Evolutionary conservation across 1,140 invertebrate species (phyloP), one percentile per base, ranked within the genome.

Genomic region (Adelges cooleyi): DNA sequence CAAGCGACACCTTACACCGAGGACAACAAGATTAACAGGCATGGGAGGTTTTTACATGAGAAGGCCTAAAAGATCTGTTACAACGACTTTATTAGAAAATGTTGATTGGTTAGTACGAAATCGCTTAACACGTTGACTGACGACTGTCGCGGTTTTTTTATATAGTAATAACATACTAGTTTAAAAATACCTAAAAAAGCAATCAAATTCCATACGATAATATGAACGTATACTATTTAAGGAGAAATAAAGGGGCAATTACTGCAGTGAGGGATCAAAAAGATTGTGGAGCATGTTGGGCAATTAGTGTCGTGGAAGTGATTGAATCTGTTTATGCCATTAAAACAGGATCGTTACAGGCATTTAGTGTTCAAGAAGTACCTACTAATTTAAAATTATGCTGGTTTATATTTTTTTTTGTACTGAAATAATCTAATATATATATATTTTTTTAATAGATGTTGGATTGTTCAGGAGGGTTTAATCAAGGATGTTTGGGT

Each of bases 261-360:
- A 83, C 82, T 9, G 72, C 80, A 5, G 80, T 92, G 0, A 79
- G 81, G 67, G 84, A 85, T 72, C 90, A 94, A 73, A 82, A 82
- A 9, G 70, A 77, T 15, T 94, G 90, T 76, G 89, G 89, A 6
- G 89, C 87, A 2, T 92, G 90, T 74, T 93, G 89, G 89, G 90
- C 90, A 0, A 90, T 90, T 74, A 89, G 86, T 71, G 82, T 84
- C 0, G 78, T 90, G 1, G 86, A 86, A 71, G 83, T 83, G 6
- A 80, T 86, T 40, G 89, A 92, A 75, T 80, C 85, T 1, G 88
- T 90, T 86, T 76, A 82, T 67, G 86, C 86, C 1, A 81, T 89
- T 15, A 78, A 81, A 69, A 84, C 77, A 48, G 81, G 82, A 15
- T 80, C 77, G 29, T 72, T 88, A 5, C 70, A 77, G 20, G 68